Base-by-base conservation (phyloP, 2,113 vertebrate genomes). In the Eolophus roseicapilla region DNA sequence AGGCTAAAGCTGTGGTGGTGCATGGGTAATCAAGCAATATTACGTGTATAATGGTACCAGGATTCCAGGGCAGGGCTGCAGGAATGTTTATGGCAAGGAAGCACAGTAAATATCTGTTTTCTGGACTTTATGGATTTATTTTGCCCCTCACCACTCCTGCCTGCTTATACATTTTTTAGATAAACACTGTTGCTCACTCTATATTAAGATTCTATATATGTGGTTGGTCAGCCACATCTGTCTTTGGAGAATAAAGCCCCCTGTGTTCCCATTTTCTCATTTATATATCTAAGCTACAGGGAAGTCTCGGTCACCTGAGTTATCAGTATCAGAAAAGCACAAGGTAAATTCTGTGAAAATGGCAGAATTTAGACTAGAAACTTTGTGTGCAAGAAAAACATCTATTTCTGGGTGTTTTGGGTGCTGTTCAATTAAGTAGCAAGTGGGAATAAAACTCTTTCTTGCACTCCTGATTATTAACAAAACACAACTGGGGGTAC, bases 1-100 rank as follows among this genome's bases (percentile, higher is more conserved):
- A 96, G 92, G 91, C 91, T 93, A 76, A 83, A 73, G 82, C 88
- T 80, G 86, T 92, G 79, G 92, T 76, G 92, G 94, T 92, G 91
- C 91, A 94, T 94, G 87, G 84, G 89, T 88, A 96, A 92, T 96
- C 92, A 96, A 93, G 92, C 90, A 92, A 90, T 88, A 91, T 94
- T 65, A 94, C 81, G 84, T 79, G 70, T 89, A 91, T 88, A 94
- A 96, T 90, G 88, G 93, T 90, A 50, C 64, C 87, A 88, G 52
- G n/a, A 93, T 93, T 92, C 82, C 91, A 91, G 28, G 55, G 69
- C 75, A 87, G 50, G 41, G 55, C 79, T 92, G 68, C 43, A 75
- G 78, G 55, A 83, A 91, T 86, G 84, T 95, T 93, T 94, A 91
- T 24, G 33, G 31, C 24, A 53, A 55, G 33, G 18, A 68, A 90